Conservation (phyloP, 2,113 vertebrate species). For the Craseonycteris thonglongyai region DNA sequence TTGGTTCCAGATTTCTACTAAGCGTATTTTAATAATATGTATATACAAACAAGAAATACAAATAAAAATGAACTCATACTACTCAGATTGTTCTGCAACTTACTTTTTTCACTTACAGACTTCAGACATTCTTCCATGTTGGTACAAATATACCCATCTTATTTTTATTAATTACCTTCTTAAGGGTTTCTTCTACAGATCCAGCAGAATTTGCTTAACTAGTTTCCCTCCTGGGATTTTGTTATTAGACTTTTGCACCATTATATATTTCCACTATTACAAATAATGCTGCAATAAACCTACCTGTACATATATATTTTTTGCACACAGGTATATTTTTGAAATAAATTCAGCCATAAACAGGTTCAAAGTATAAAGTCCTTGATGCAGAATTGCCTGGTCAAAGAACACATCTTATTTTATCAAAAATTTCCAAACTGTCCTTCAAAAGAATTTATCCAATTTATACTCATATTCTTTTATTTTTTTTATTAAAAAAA, state of each 20-base stretch:
- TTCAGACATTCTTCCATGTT: neutral
- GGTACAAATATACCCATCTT: neutral
- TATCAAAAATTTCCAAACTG: neutral
- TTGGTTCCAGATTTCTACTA: neutral
- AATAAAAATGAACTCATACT: neutral
- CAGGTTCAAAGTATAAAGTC: neutral
- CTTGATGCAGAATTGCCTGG: neutral
- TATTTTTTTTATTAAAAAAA: too few species aligned
- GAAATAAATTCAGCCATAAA: neutral
- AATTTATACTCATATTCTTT: neutral
- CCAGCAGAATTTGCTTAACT: neutral
- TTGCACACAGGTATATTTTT: neutral
- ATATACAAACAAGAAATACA: neutral
- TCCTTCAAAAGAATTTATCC: neutral
- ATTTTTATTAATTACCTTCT: neutral
- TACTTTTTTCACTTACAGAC: neutral
- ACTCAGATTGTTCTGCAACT: neutral
- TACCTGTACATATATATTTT: neutral
- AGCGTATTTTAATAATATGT: neutral
- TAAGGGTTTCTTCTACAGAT: neutral
- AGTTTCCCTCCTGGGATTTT: neutral
- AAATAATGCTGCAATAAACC: neutral
- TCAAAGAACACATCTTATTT: neutral
- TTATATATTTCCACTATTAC: neutral
- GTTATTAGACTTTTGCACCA: neutral